phyloP scores from a whole-genome alignment of 2,888 invertebrate genomes.

The Plagodis dolabraria region DNA sequence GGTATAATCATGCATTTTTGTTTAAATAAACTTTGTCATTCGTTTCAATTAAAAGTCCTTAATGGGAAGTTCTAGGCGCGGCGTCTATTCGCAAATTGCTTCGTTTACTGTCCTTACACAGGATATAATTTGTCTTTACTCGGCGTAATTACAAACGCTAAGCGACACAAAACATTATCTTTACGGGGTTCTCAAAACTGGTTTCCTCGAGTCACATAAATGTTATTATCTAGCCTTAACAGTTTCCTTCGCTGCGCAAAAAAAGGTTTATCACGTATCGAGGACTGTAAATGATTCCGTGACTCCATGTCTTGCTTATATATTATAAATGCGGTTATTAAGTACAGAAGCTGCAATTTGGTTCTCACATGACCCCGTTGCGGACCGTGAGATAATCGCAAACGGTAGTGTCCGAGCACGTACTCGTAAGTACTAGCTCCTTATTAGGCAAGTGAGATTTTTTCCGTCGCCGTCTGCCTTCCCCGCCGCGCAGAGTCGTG shows the following conservation, averaged over 20 bases:
- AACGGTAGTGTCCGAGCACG: slow-evolving; percentile 77
- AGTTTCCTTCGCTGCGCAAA: slow-evolving; percentile 47
- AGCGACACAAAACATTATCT: slow-evolving; percentile 55
- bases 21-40: slow-evolving; percentile 46
- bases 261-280: slow-evolving; percentile 58
- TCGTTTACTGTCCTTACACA: slow-evolving; percentile 50
- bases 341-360: slow-evolving; percentile 65
- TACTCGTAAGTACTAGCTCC: slow-evolving; percentile 75
- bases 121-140: slow-evolving; percentile 57
- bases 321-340: slow-evolving; percentile 63
- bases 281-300: slow-evolving; percentile 62
- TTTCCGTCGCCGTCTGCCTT: slow-evolving; percentile 56
- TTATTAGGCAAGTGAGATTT: slow-evolving; percentile 74
- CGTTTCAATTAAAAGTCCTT: slow-evolving; percentile 58
- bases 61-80: slow-evolving; percentile 48
- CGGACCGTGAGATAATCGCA: slow-evolving; percentile 80
- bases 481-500: slow-evolving; percentile 39
- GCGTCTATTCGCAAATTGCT: slow-evolving; percentile 54
- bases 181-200: slow-evolving; percentile 49
- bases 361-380: slow-evolving; percentile 77
- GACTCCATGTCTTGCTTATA: slow-evolving; percentile 58
- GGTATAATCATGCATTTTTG: slow-evolving; percentile 43
- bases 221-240: slow-evolving; percentile 53
- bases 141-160: slow-evolving; percentile 51
- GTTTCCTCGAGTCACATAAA: slow-evolving; percentile 52